A percentile compares a stretch with the other conserved stretches of the same genome.
phyloP scores from a whole-genome alignment of 1,140 invertebrate genomes.

The Eufriesea mexicana region DNA sequence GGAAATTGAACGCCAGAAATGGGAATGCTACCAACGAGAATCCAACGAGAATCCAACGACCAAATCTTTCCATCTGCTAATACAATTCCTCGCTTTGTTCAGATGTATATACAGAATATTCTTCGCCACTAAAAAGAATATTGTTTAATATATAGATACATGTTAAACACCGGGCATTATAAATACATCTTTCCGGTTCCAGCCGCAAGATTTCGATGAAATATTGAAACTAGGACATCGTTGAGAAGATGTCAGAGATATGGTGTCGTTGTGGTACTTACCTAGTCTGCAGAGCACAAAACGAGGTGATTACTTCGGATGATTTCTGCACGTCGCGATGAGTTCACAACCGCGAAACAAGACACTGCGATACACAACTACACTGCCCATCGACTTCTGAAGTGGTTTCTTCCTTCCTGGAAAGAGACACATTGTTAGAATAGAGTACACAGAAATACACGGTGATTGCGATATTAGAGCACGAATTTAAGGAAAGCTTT shows the following conservation, averaged over 20 bases:
- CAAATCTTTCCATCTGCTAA: not conserved
- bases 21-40: no score
- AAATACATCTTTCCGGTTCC: conserved; percentile 52
- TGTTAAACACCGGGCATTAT: conserved; percentile 45
- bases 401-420: conserved; percentile 14
- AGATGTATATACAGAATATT: no score
- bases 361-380: conserved; percentile 45
- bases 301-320: not conserved
- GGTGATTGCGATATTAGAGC: not conserved
- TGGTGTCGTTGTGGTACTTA: not conserved
- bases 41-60: not conserved
- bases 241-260: not conserved
- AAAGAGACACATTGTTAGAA: not conserved
- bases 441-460: not conserved
- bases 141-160: not conserved
- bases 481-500: no score
- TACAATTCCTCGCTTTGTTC: no score
- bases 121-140: no score
- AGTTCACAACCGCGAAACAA: conserved; percentile 52
- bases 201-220: not conserved
- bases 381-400: conserved; percentile 31
- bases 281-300: conserved; percentile 32
- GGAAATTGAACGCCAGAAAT: not conserved
- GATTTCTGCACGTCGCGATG: conserved; percentile 19
- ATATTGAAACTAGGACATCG: not conserved